Evolutionary conservation across 2,888 invertebrate genomes (phyloP), one percentile per base, ranked within the genome.

Genomic region (Gryllus longicercus): DNA sequence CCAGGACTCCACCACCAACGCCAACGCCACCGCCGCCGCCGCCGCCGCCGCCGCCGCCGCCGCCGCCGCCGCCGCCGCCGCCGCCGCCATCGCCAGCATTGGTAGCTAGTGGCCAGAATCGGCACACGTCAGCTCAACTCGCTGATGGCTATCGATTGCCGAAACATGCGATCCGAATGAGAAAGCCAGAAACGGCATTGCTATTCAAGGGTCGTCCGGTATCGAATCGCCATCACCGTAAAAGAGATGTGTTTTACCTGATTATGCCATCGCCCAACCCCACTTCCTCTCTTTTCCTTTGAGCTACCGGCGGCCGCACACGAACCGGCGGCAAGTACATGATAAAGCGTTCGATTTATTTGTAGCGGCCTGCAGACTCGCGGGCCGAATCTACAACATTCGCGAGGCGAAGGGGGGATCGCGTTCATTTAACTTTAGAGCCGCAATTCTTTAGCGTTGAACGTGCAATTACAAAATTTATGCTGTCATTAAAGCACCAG

Each of bases 171-270:
- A 63, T 63, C 63, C 16, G 63, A 18, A 63, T 18, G 63, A 63
- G 63, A 63, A 14, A 63, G 63, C 18, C 16, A 63, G 63, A 63
- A 63, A 63, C 63, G 4, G 14, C 16, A 63, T 63, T 63, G 14
- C 4, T 3, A 63, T 63, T 63, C 63, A 14, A 63, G 63, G 2
- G 16, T 14, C 63, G 63, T 18, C 18, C 63, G 14, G 63, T 63
- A 63, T 63, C 63, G 63, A 63, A 18, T 16, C 63, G 16, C 63
- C 63, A 63, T 63, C 63, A 63, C 18, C 63, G 63, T 63, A 18
- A 63, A 63, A 63, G 63, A 63, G 63, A 63, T 63, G 63, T 63
- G 63, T 16, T 63, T 63, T 63, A 63, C 63, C 63, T 63, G 63
- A 63, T 63, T 63, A 63, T 63, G 63, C 63, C 63, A 18, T 63